Conservation (phyloP, 2,888 invertebrate genomes). For the Marasmarcha lunaedactyla region DNA sequence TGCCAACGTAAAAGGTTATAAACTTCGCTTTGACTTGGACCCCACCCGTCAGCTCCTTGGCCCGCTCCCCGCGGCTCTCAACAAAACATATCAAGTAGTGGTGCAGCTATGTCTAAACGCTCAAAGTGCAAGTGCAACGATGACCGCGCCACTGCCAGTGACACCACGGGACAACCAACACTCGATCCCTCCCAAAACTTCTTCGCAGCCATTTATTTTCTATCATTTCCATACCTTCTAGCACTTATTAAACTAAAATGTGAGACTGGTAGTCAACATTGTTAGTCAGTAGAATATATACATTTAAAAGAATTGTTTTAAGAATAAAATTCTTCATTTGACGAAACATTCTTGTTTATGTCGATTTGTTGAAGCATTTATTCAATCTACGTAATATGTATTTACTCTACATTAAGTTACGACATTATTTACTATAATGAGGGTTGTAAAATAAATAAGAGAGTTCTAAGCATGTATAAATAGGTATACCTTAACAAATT, state of each 20-base stretch:
- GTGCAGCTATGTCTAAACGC: slow-evolving; percentile 56
- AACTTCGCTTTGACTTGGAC: too few relatives aligned
- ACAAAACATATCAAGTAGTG: slow-evolving; percentile 66
- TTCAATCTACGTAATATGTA: slow-evolving; percentile 33
- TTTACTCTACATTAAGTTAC: slow-evolving; percentile 44
- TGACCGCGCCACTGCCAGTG: slow-evolving; percentile 29
- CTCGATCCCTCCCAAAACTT: slow-evolving; percentile 50
- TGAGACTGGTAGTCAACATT: slow-evolving; percentile 71
- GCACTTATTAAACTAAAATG: slow-evolving; percentile 67
- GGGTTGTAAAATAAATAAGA: slow-evolving; percentile 50
- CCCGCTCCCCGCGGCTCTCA: not conserved
- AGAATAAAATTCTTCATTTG: slow-evolving; percentile 54
- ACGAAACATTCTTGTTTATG: slow-evolving; percentile 45
- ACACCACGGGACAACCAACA: slow-evolving; percentile 11
- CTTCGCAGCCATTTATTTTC: slow-evolving; percentile 56
- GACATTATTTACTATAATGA: slow-evolving; percentile 50
- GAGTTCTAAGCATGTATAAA: slow-evolving; percentile 46
- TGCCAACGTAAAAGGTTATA: slow-evolving; percentile 22
- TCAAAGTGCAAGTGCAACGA: slow-evolving; percentile 58
- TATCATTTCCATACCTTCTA: slow-evolving; percentile 59
- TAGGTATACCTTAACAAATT: slow-evolving; percentile 33
- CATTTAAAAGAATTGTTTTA: slow-evolving; percentile 54
- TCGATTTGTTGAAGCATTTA: slow-evolving; percentile 49
- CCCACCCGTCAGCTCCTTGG: too few relatives aligned
- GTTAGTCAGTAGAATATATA: slow-evolving; percentile 62